Evolutionary conservation across 2,113 vertebrate species (phyloP).

Genomic region (Pomatostomus ruficeps): DNA sequence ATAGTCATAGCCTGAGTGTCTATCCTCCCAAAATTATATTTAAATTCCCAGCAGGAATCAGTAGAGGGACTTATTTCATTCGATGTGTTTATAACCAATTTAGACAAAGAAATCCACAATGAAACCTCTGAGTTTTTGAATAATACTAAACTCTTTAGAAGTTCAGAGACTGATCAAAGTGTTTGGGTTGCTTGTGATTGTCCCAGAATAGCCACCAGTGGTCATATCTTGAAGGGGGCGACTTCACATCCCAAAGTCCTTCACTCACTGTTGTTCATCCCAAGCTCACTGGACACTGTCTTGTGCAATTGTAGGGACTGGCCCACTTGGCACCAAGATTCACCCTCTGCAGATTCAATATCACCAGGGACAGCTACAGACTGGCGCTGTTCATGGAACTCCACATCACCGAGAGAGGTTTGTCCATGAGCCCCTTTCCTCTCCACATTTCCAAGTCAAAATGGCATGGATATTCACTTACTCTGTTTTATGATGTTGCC

Average conservation of each 20-base stretch:
- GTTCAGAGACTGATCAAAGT: background rate
- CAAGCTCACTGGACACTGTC: background rate
- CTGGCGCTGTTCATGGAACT: background rate
- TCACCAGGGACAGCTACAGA: background rate
- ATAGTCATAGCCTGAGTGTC: background rate
- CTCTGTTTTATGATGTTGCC: background rate
- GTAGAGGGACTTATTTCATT: background rate
- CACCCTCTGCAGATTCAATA: background rate
- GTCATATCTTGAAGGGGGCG: fast-evolving
- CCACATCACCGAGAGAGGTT: background rate
- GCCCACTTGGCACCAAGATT: background rate
- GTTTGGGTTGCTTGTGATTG: background rate
- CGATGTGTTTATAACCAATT: background rate
- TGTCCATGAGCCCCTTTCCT: background rate
- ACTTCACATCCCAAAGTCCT: background rate
- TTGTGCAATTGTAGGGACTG: background rate
- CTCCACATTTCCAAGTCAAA: background rate
- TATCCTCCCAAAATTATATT: background rate
- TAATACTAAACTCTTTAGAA: background rate
- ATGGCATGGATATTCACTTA: background rate
- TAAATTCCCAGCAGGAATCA: background rate
- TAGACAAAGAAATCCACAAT: background rate
- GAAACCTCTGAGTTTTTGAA: background rate
- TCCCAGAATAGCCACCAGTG: background rate
- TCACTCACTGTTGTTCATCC: background rate